A percentile compares a stretch with the other conserved stretches of the same genome.
Conservation (phyloP, 1,140 invertebrate species). For the Gonioctena quinquepunctata region DNA sequence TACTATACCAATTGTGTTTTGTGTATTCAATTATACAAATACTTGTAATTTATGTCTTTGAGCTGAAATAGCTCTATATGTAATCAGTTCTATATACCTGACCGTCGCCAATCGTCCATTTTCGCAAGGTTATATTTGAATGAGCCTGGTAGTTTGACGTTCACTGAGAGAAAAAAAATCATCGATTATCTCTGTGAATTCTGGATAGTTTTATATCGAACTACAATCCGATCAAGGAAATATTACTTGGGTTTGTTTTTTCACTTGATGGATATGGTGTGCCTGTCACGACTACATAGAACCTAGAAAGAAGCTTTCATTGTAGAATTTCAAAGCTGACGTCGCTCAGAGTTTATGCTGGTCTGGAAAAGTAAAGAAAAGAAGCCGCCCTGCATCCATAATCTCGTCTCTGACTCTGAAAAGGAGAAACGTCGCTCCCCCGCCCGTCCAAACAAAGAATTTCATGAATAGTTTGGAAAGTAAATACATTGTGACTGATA, state of each 20-base stretch:
- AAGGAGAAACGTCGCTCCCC: not conserved
- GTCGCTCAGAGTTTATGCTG: not conserved
- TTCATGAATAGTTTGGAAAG: no score
- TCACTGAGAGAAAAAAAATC: no score
- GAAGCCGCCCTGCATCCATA: not conserved
- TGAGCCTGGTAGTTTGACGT: no score
- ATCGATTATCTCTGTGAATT: no score
- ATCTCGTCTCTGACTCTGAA: not conserved
- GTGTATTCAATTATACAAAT: no score
- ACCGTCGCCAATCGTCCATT: no score
- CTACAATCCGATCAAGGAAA: constrained; percentile 34
- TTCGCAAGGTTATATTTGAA: no score
- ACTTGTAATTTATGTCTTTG: no score
- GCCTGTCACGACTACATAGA: not conserved
- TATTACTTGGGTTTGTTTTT: constrained; percentile 40
- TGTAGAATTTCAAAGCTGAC: not conserved
- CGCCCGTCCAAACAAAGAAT: not conserved
- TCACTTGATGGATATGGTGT: constrained; percentile 24
- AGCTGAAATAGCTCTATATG: no score
- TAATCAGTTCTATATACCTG: no score
- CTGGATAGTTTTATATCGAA: constrained; percentile 31
- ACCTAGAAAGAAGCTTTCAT: not conserved
- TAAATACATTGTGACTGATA: no score
- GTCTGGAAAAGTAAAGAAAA: not conserved
- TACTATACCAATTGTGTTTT: no score